Evolutionary conservation across 2,113 vertebrate species (phyloP).

Genomic region (Panthera tigris): DNA sequence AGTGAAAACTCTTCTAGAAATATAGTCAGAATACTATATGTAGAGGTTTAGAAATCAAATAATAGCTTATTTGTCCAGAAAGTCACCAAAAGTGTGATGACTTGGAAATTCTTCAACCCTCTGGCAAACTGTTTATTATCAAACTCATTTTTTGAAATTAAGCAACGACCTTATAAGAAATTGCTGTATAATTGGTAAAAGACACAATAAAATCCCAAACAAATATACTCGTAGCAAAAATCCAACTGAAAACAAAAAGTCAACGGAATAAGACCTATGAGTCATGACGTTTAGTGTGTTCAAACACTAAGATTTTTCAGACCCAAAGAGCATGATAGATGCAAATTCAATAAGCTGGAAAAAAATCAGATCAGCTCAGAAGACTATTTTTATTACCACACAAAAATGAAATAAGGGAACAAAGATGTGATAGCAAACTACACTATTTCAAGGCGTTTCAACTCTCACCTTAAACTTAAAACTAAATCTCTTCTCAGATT

Average conservation of each 20-base stretch:
- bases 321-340: neutral
- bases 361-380: neutral
- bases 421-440: neutral
- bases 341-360: neutral
- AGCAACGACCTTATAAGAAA: neutral
- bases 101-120: neutral
- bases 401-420: neutral
- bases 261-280: neutral
- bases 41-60: slow-evolving; percentile 5
- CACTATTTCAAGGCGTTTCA: neutral
- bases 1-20: slow-evolving; percentile 22
- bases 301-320: slow-evolving; percentile 16
- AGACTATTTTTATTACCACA: slow-evolving; percentile 32
- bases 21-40: neutral
- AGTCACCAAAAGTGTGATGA: neutral
- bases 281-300: neutral
- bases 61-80: neutral
- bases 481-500: neutral
- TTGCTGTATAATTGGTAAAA: neutral
- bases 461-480: slow-evolving; percentile 12
- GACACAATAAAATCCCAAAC: neutral
- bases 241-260: neutral
- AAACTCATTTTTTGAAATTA: neutral
- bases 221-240: slow-evolving; percentile 18
- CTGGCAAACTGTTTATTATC: neutral